Conservation (phyloP, 2,113 vertebrate species). For the Spilogale gracilis region DNA sequence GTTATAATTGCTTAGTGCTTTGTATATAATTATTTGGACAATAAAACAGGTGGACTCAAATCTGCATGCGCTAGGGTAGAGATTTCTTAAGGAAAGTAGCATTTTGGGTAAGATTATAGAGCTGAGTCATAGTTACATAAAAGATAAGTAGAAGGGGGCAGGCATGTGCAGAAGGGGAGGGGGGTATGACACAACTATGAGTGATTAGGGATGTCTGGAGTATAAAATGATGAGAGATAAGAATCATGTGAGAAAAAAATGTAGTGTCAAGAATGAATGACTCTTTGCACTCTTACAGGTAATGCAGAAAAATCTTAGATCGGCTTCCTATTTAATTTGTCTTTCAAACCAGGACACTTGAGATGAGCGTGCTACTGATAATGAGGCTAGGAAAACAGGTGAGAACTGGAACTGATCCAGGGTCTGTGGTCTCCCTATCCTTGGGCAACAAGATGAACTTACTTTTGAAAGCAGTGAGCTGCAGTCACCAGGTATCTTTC, state of each 20-base stretch:
- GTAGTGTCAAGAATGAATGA: background rate
- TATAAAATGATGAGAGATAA: background rate
- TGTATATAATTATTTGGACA: background rate
- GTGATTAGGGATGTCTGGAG: background rate
- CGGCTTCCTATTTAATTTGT: background rate
- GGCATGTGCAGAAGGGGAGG: background rate
- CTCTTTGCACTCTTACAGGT: background rate
- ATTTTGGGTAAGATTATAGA: background rate
- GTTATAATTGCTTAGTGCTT: background rate
- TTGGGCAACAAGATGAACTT: conserved; percentile 8
- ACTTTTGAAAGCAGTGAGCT: conserved; percentile 90
- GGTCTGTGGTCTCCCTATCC: too few relatives aligned
- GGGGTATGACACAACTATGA: background rate
- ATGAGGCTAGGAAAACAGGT: background rate
- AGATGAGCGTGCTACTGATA: background rate
- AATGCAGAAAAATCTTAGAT: background rate
- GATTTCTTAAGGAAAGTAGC: background rate
- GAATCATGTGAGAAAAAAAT: background rate
- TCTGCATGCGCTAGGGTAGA: background rate
- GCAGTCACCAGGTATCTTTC: conserved; percentile 90
- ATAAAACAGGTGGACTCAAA: background rate
- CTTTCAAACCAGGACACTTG: background rate
- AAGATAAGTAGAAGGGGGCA: background rate
- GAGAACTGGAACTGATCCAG: background rate
- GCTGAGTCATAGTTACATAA: background rate